phyloP scores from a whole-genome alignment of 2,888 invertebrate genomes.

The Petrolisthes cinctipes region DNA sequence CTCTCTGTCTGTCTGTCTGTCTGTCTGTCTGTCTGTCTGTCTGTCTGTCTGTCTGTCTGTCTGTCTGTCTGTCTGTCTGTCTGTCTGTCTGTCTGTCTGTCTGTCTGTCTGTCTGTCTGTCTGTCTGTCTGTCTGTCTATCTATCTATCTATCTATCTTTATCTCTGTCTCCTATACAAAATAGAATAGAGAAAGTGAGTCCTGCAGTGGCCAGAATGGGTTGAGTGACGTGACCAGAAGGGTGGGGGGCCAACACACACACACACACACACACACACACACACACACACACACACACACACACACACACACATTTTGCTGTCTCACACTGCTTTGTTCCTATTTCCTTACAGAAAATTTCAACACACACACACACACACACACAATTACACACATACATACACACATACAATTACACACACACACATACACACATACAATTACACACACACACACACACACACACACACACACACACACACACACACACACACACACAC shows the following conservation, averaged over 20 bases:
- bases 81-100: background rate
- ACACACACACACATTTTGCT: background rate
- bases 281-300: background rate
- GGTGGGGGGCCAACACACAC: background rate
- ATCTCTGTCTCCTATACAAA: background rate
- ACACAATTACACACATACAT: too few species aligned
- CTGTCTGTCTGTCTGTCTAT: too few species aligned
- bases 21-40: background rate
- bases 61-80: too few species aligned
- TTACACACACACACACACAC: background rate
- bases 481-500: constrained; percentile 3
- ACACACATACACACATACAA: too few species aligned
- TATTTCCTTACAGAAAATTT: background rate
- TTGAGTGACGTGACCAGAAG: too few species aligned
- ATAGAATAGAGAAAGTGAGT: background rate
- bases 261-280: background rate
- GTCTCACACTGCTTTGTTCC: background rate
- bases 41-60: too few species aligned
- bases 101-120: too few species aligned
- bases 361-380: background rate
- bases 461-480: constrained; percentile 7
- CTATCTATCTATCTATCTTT: background rate
- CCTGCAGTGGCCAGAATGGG: background rate
- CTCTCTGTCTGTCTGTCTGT: background rate
- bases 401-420: too few species aligned